These are phyloP conservation scores for Nycticryphes semicollaris DNA, from an alignment of 2,113 vertebrate species.

Conservation along the genomic window DNA sequence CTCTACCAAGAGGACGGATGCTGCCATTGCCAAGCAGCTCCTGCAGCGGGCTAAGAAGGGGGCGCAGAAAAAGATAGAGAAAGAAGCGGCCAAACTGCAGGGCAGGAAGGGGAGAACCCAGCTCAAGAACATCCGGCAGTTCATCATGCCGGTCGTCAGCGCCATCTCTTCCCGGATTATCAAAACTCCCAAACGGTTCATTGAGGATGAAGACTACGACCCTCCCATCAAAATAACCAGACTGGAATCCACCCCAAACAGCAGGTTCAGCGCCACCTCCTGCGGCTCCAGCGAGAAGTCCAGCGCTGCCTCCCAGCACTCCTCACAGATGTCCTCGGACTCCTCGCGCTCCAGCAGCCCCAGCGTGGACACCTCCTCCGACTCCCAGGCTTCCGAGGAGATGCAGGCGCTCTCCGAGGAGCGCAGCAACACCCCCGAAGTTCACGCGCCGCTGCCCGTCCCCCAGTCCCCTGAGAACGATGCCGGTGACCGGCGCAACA, in stretches of 20 bases:
- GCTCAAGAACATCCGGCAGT: slow-evolving; percentile 97
- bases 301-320: slow-evolving; percentile 93
- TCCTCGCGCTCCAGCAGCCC: slow-evolving; percentile 96
- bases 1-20: slow-evolving; percentile 92
- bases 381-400: slow-evolving; percentile 95
- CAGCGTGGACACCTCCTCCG: slow-evolving; percentile 93
- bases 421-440: slow-evolving; percentile 78
- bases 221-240: slow-evolving; percentile 92
- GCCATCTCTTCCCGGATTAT: slow-evolving; percentile 96
- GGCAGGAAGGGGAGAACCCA: slow-evolving; percentile 88
- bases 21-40: slow-evolving; percentile 94
- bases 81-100: slow-evolving; percentile 86
- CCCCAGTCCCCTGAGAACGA: slow-evolving; percentile 81
- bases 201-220: slow-evolving; percentile 92
- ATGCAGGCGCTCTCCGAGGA: slow-evolving; percentile 87
- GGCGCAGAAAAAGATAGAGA: slow-evolving; percentile 89
- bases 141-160: slow-evolving; percentile 98
- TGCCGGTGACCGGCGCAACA: slow-evolving; percentile 76
- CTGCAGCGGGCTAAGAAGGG: slow-evolving; percentile 96
- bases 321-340: slow-evolving; percentile 95
- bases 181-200: slow-evolving; percentile 96
- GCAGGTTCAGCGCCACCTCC: slow-evolving; percentile 90
- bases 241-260: slow-evolving; percentile 83
- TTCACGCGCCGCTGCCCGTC: slow-evolving; percentile 79
- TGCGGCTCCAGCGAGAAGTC: slow-evolving; percentile 90